Base-by-base conservation (phyloP, 2,113 vertebrate species). In the Notarius quadriscutis region DNA sequence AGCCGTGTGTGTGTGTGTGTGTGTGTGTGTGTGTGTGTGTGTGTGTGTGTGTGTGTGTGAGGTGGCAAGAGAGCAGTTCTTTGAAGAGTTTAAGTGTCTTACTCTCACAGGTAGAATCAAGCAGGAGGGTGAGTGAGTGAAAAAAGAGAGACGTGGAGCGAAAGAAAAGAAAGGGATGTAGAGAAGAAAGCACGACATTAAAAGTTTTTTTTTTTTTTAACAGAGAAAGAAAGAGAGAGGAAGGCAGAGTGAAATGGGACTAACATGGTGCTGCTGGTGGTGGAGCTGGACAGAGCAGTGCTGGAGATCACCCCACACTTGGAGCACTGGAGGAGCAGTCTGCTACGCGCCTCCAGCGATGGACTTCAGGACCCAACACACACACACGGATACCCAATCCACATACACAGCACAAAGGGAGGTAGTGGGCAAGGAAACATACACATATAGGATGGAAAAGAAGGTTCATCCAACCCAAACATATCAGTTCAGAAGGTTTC, bases 201-300 rank as follows among this genome's bases (percentile, higher is more conserved):
- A 72, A 72, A 41, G 34, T 4, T 71, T 71, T 17, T 34, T 34
- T 71, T 41, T 34, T 2, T 72, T 75, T 50, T 50, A 25, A 55
- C n/a, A 71, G 71, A 92, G 88, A 92, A 90, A 92, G 88, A 89
- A 89, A 92, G 93, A 85, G 81, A 83, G 25, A 88, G 65, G 87
- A 18, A 91, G 84, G 88, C 84, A 84, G 90, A 72, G 84, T 92
- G 91, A 87, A 84, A 91, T 92, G 92, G 94, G 93, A 98, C 97
- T 98, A 97, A 98, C 98, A 98, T 98, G 96, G 97, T 97, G 20
- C 95, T 97, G 96, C 96, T 97, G 96, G 97, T 96, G 91, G 96
- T 97, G 89, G 96, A 94, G 93, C 96, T 96, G 95, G 96, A 97
- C 95, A 98, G 92, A 93, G 96, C 96, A 87, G 96, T 96, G 94